Percentiles rank a stretch among this genome's conserved stretches.
Evolutionary conservation across 2,113 vertebrate species (phyloP).

Genomic region (Tricholaema leucomelas): DNA sequence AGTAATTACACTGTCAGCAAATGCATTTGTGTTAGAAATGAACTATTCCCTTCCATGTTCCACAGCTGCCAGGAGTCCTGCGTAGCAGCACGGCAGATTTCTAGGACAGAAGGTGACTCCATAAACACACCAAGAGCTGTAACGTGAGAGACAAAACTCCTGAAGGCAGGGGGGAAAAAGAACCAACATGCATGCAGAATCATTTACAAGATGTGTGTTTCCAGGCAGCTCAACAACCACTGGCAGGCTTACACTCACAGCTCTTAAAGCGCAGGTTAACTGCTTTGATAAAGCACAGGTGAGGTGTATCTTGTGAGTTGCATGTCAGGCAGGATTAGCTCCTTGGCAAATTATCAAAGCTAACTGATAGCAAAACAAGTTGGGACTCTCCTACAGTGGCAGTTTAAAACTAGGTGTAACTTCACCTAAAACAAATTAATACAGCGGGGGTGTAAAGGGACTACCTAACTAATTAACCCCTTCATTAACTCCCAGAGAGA

Average conservation of each 20-base stretch:
- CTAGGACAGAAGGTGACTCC: constrained; percentile 52
- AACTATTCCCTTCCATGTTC: neutral
- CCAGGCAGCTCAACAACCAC: neutral
- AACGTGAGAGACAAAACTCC: neutral
- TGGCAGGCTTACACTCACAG: neutral
- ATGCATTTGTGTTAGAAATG: neutral
- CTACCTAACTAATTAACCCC: constrained; percentile 18
- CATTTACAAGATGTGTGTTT: constrained; percentile 31
- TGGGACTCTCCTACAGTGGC: constrained; percentile 61
- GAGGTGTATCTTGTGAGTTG: constrained; percentile 4
- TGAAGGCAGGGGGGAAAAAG: neutral
- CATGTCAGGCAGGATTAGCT: constrained; percentile 45
- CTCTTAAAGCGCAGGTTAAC: neutral
- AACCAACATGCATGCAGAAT: neutral
- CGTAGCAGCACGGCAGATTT: neutral
- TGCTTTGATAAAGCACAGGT: constrained; percentile 58
- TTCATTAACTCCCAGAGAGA: neutral
- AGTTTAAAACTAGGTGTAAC: constrained; percentile 54
- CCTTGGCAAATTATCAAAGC: constrained; percentile 71
- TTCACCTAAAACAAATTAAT: constrained; percentile 56
- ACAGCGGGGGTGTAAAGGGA: neutral
- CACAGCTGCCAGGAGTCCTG: neutral
- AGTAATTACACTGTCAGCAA: constrained; percentile 60
- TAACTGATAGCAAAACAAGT: constrained; percentile 72
- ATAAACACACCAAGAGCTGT: constrained; percentile 16